These are phyloP conservation scores for Buteo buteo DNA, from an alignment of 2,113 vertebrate species.

Conservation along the genomic window DNA sequence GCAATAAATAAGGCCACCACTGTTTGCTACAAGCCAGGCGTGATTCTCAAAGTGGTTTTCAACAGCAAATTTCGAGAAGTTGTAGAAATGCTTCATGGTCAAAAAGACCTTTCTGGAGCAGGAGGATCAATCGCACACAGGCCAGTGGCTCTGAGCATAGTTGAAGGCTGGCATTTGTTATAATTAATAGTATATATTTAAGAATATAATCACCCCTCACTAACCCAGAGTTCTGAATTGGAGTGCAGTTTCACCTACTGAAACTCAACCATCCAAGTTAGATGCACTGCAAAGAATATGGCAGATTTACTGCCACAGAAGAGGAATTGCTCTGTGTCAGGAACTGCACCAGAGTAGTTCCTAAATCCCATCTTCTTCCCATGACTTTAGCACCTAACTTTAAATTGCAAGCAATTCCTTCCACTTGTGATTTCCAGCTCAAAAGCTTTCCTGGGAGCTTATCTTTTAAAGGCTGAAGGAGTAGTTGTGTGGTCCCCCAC, in stretches of 20 bases:
- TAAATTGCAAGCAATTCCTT: neutral
- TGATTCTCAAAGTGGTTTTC: neutral
- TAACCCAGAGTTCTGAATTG: neutral
- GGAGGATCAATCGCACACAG: neutral
- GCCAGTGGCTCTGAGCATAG: neutral
- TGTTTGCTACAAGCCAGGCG: neutral
- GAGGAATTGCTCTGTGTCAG: neutral
- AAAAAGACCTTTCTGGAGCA: neutral
- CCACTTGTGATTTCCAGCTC: neutral
- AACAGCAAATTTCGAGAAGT: neutral
- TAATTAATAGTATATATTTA: neutral
- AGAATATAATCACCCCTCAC: neutral
- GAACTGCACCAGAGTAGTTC: neutral
- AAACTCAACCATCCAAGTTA: neutral
- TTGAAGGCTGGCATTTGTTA: neutral
- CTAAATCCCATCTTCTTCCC: neutral
- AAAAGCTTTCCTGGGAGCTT: neutral
- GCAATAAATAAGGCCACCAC: neutral
- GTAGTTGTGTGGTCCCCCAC: neutral
- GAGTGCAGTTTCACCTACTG: neutral
- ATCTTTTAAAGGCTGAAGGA: neutral
- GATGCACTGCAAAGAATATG: neutral
- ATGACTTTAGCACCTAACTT: neutral
- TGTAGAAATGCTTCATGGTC: neutral
- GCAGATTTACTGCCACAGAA: neutral